Base-by-base conservation (phyloP, 2,797 vertebrate genomes). In the Falco rusticolus region DNA sequence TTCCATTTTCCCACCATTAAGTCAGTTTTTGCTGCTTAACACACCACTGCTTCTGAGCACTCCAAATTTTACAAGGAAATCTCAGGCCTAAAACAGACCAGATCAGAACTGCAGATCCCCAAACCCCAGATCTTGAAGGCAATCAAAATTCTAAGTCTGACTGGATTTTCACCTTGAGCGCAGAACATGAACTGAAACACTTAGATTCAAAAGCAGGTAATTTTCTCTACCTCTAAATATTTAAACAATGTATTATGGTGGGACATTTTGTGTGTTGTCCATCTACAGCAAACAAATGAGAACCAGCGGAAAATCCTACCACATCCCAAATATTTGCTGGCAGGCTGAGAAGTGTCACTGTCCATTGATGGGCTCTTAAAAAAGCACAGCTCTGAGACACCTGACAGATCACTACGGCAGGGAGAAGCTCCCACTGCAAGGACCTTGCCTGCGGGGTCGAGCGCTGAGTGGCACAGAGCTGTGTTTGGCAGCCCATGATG, bases 401-500 rank as follows among this genome's bases (percentile, higher is more conserved):
- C 7, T 45, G 50, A 47, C 7, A 0, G 8, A 25, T 45, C 7
- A 5, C 19, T 1, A 7, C 5, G 12, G 4, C 78, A 48, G 31
- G n/a, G 43, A 60, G 13, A 66, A 66, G 9, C 7, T 64, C 65
- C 45, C 8, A 4, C 29, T 6, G 57, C 53, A 31, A 17, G 48
- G 39, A 5, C 41, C 83, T 39, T 41, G 50, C 37, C 51, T 63
- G 45, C 34, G 63, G 68, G 60, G 48, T 21, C 0, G 0, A 74
- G 77, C 64, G 29, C 18, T 0, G 65, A 59, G 21, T 34, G 19
- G 48, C 17, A 4, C 45, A 13, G 37, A 80, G 50, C 41, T 2
- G 7, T 6, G 56, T 11, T 17, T 11, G 6, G 71, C 65, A 70
- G 61, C 29, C 45, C 0, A 0, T 15, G 64, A 56, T 53, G 31